These are phyloP conservation scores for Setipinna tenuifilis DNA, from an alignment of 2,797 vertebrate species.

Conservation along the genomic window DNA sequence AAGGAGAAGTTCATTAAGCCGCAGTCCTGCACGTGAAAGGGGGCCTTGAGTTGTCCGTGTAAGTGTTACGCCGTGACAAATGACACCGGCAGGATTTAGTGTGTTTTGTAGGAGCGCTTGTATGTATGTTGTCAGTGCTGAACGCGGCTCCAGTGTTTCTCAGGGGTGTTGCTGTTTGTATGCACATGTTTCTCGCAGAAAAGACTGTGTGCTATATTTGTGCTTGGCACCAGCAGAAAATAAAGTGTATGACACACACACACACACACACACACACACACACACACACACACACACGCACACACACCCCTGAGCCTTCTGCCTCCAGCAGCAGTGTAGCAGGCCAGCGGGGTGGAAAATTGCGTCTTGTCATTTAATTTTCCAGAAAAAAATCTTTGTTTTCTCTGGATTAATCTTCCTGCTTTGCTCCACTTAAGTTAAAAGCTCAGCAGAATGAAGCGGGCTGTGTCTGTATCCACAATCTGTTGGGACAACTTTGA, in stretches of 20 bases:
- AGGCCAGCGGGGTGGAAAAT: constrained; percentile 93
- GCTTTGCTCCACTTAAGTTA: constrained; percentile 90
- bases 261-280: constrained; percentile 29
- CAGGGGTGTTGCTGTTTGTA: neutral
- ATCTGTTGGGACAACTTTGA: constrained; percentile 63
- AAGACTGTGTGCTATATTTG: neutral
- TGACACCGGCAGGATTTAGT: neutral
- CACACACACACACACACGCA: constrained; percentile 66
- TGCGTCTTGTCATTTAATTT: constrained; percentile 94
- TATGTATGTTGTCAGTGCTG: neutral
- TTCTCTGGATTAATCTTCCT: constrained; percentile 94
- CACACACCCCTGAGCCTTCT: constrained; percentile 48
- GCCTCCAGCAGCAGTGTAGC: constrained; percentile 82
- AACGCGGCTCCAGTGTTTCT: neutral
- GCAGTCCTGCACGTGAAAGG: neutral
- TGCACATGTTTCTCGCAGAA: constrained; percentile 10
- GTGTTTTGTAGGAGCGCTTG: neutral
- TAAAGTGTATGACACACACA: constrained; percentile 11
- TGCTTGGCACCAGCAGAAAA: constrained; percentile 14
- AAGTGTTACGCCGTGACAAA: neutral
- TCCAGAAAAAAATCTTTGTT: constrained; percentile 82
- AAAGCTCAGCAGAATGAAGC: constrained; percentile 90
- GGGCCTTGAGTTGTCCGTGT: neutral
- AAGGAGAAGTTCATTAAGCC: neutral
- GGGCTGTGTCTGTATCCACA: constrained; percentile 64